Evolutionary conservation across 2,113 vertebrate genomes (phyloP).

Genomic region (Ochotona curzoniae): DNA sequence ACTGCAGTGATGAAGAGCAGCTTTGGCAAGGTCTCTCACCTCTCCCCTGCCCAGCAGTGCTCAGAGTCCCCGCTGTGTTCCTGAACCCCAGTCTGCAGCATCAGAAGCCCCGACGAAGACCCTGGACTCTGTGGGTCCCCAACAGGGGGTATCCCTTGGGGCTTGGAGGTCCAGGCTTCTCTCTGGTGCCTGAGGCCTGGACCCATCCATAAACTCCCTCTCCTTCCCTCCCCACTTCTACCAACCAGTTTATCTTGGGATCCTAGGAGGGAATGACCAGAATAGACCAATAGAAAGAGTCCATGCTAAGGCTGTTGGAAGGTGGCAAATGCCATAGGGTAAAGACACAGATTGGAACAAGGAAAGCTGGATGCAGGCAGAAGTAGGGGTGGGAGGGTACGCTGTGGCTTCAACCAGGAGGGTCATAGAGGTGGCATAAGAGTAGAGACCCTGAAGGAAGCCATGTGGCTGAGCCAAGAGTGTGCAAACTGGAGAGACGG

Average conservation of each 20-base stretch:
- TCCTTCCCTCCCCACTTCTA: neutral
- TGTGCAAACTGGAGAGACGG: neutral
- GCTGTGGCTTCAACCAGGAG: neutral
- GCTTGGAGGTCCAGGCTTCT: too few relatives aligned
- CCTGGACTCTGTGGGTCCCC: neutral
- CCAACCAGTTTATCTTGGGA: neutral
- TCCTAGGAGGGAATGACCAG: neutral
- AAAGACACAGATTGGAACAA: neutral
- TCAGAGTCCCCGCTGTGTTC: neutral
- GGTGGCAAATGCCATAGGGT: neutral
- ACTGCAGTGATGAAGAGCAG: too few relatives aligned
- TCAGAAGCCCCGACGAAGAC: too few relatives aligned
- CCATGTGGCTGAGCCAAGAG: accelerated
- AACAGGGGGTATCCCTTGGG: accelerated
- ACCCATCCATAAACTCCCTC: too few relatives aligned
- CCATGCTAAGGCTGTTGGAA: neutral
- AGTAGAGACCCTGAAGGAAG: neutral
- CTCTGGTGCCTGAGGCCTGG: too few relatives aligned
- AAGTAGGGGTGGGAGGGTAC: neutral
- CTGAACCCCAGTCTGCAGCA: too few relatives aligned
- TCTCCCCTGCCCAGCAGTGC: too few relatives aligned
- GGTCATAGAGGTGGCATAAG: neutral
- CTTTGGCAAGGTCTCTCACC: too few relatives aligned
- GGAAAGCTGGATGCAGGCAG: neutral
- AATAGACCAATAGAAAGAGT: neutral